Conservation (phyloP, 2,888 invertebrate species). For the Ochropacha duplaris region DNA sequence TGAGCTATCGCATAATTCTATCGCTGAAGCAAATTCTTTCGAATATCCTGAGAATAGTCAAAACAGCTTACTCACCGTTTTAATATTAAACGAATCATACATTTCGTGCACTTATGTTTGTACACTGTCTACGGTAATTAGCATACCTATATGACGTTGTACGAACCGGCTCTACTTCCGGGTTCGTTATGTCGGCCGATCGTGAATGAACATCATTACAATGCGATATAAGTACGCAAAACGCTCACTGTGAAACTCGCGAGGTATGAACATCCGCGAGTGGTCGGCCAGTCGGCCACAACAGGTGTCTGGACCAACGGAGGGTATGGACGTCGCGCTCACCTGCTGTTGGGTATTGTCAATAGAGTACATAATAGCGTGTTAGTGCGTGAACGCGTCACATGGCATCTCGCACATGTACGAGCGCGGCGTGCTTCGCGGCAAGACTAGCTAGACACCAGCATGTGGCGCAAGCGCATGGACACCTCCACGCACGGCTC, state of each 20-base stretch:
- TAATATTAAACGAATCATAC: constrained; percentile 26
- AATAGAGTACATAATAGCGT: constrained; percentile 78
- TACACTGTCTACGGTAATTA: constrained; percentile 69
- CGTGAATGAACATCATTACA: constrained; percentile 73
- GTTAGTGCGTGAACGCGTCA: constrained; percentile 58
- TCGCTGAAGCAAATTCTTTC: not conserved
- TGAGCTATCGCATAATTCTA: too few species aligned
- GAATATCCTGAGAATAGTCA: not conserved
- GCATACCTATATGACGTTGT: constrained; percentile 74
- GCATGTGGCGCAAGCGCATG: constrained; percentile 48
- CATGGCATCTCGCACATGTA: constrained; percentile 62
- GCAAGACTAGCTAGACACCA: constrained; percentile 55
- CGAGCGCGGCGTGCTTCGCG: constrained; percentile 70
- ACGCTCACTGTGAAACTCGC: constrained; percentile 49
- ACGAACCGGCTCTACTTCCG: constrained; percentile 79
- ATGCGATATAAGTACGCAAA: constrained; percentile 54
- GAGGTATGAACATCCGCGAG: constrained; percentile 38
- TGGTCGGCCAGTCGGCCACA: constrained; percentile 25
- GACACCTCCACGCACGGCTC: constrained; percentile 68
- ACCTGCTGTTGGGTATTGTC: constrained; percentile 72
- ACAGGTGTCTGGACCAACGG: constrained; percentile 34
- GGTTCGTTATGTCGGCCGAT: constrained; percentile 71
- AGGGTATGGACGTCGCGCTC: constrained; percentile 59
- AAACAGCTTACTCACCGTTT: constrained; percentile 27
- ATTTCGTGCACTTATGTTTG: constrained; percentile 49